Base-by-base conservation (phyloP, 1,140 invertebrate genomes). In the Hormaphis cornu region DNA sequence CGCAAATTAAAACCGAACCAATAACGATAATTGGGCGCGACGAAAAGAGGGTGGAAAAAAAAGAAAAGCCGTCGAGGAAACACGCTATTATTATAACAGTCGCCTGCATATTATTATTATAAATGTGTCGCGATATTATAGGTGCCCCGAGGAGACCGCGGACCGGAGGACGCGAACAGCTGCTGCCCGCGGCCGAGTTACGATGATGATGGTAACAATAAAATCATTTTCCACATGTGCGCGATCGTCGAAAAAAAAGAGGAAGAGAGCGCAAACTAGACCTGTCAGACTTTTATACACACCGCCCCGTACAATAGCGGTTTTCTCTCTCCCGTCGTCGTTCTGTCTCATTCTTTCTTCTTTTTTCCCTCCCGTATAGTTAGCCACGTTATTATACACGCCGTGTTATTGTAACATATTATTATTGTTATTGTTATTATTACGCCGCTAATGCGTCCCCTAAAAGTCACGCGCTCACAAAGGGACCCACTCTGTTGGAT, bases 171-270 rank as follows among this genome's bases (percentile, higher is more conserved):
- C 16, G n/a, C n/a, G 30, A 56, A 56, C 54, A 56, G 54, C 54
- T 56, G 54, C 54, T 56, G 54, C 54, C 54, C 54, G 54, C 54
- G 54, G 30, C 53, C 53, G 53, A 56, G 18, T 56, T 56, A 56
- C 37, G 30, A 56, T 56, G 22, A n/a, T n/a, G n/a, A 56, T 56
- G 37, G 37, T 56, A 56, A 66, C 59, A 66, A 66, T 66, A 66
- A 66, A 66, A 66, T 66, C n/a, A 66, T 66, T 66, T 66, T 66
- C 59, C 59, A 66, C 59, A 66, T 66, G 59, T 46, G 59, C n/a
- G n/a, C 44, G 59, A 66, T 46, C 59, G 59, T 35, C 59, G 35
- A 50, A 66, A 66, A 66, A 48, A 63, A 46, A 24, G n/a, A 56
- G 33, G 20, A n/a, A 42, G 35, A 46, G 40, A 44, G 24, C n/a